phyloP scores from a whole-genome alignment of 2,113 vertebrate genomes.

The Felis chaus region DNA sequence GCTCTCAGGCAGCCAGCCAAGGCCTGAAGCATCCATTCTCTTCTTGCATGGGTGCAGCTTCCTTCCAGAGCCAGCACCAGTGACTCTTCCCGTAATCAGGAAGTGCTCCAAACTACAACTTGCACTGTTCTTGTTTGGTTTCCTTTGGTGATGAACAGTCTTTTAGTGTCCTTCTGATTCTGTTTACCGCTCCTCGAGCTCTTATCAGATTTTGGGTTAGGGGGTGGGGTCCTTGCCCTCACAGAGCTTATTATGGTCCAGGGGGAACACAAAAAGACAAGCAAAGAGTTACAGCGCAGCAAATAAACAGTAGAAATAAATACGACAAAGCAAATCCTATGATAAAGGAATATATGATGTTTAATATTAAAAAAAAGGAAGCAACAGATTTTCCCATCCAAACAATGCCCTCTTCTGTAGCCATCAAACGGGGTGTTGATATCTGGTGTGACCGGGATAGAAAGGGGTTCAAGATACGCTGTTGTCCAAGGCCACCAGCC shows the following conservation, averaged over 20 bases:
- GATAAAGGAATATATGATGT: no score
- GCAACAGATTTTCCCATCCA: neutral
- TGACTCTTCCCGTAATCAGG: neutral
- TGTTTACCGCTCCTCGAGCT: neutral
- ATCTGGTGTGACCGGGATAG: neutral
- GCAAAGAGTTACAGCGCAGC: neutral
- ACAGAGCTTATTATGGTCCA: neutral
- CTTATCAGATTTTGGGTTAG: neutral
- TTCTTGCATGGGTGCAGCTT: neutral
- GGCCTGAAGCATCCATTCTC: rapidly evolving
- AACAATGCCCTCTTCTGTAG: neutral
- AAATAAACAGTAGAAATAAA: neutral
- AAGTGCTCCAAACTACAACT: neutral
- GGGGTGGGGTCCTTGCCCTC: neutral
- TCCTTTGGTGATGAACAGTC: neutral
- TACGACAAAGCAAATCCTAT: neutral
- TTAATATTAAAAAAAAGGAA: neutral
- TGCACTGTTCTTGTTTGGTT: neutral
- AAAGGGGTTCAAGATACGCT: neutral
- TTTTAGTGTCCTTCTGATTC: neutral
- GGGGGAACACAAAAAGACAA: neutral
- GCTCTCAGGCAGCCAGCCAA: neutral
- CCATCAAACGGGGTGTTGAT: rapidly evolving
- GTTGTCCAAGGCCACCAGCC: no score
- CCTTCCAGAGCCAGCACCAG: rapidly evolving